Evolutionary conservation across 2,888 invertebrate genomes (phyloP), one percentile per base, ranked within the genome.

Genomic region (Drosophila anceps): DNA sequence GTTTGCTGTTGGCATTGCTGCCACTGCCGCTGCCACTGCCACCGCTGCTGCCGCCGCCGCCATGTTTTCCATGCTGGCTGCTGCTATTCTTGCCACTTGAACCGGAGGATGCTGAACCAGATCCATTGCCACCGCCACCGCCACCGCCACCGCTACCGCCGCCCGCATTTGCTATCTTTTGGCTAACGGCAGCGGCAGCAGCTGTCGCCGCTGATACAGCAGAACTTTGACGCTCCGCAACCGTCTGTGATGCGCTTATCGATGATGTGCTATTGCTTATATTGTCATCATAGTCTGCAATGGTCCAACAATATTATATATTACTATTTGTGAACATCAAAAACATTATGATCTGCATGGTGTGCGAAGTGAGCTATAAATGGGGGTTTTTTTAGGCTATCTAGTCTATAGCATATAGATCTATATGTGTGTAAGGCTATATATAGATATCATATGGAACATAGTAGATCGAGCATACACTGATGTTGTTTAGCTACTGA

Each of bases 211-310:
- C 90, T 43, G 83, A 82, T 46, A 88, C 86, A 70, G 84, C 84
- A 15, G 89, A 89, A 57, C 84, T 84, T 8, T 89, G 87, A 12
- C 84, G 84, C 29, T 84, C 84, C 50, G 82, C 79, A 20, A 72
- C 76, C 60, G 82, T 70, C 35, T 48, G 54, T 6, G 73, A 4
- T 41, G 66, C 66, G 35, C 55, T 66, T n/a, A 63, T 61, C 44
- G 63, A 27, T 48, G 64, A 55, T 24, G 78, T 53, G 61, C 70
- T 83, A 46, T 78, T 84, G 64, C 88, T 72, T n/a, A 87, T 53
- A 50, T 86, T 84, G 59, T 92, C 92, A 67, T 93, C 92, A 67
- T 93, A 93, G 74, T 93, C 92, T 93, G 46, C 7, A 66, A 51
- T 1, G 1, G 15, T n/a, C 10, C 37, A 31, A n/a, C 46, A 2